Evolutionary conservation across 2,797 vertebrate genomes (phyloP).

Genomic region (Apogon talboti): DNA sequence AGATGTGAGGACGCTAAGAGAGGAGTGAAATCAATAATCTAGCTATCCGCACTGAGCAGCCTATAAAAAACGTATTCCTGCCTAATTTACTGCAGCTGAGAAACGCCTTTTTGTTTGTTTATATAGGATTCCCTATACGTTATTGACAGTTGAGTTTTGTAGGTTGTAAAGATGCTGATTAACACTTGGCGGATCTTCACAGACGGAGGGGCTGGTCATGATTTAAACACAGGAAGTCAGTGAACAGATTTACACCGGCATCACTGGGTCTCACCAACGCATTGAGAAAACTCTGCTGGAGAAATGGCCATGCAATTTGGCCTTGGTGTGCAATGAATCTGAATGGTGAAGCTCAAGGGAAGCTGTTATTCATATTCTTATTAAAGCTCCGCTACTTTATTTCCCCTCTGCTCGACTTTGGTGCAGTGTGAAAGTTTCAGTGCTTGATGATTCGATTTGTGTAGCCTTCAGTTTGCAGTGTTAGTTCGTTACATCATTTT

Average conservation of each 20-base stretch:
- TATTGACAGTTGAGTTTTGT: conserved; percentile 12
- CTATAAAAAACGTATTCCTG: conserved; percentile 8
- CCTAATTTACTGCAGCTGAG: conserved; percentile 23
- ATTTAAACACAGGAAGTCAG: conserved; percentile 39
- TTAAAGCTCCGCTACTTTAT: conserved; percentile 9
- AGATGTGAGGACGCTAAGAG: conserved; percentile 17
- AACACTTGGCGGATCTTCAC: conserved; percentile 32
- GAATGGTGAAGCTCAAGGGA: conserved; percentile 11
- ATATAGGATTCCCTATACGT: neutral
- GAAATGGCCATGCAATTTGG: conserved; percentile 15
- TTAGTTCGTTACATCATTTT: neutral
- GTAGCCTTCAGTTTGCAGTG: too few species aligned
- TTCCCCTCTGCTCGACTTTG: neutral
- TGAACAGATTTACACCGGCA: conserved; percentile 39
- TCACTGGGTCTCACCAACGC: conserved; percentile 10
- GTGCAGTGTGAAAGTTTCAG: neutral
- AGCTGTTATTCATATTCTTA: conserved; percentile 11
- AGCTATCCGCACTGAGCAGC: neutral
- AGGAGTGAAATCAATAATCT: conserved; percentile 52
- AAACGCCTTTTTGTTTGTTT: conserved; percentile 6
- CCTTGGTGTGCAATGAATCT: conserved; percentile 15
- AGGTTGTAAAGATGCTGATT: conserved; percentile 8
- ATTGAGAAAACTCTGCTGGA: conserved; percentile 41
- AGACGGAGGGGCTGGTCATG: conserved; percentile 20
- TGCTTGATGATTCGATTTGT: neutral